These are phyloP conservation scores for Chrysopa pallens DNA, from an alignment of 1,140 invertebrate genomes.

Conservation along the genomic window DNA sequence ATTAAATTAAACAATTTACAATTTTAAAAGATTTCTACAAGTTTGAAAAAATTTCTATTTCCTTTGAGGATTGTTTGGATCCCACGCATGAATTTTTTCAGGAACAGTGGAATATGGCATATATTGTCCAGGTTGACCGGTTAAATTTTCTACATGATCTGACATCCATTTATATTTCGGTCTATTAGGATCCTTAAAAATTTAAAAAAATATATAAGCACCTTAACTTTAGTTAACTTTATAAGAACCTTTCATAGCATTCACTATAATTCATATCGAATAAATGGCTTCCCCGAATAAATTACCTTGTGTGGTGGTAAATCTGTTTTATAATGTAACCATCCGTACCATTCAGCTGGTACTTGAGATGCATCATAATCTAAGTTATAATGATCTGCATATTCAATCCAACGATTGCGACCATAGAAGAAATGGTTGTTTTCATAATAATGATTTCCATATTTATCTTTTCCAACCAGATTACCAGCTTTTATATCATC, in stretches of 20 bases:
- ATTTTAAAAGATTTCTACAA: too few species aligned
- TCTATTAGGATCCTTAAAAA: constrained; percentile 40
- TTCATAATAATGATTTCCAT: constrained; percentile 93
- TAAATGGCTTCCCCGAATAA: not conserved
- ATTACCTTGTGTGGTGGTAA: constrained; percentile 34
- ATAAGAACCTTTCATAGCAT: constrained; percentile 10
- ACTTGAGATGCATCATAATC: constrained; percentile 92
- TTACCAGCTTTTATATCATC: constrained; percentile 76
- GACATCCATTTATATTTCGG: constrained; percentile 75
- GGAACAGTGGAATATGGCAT: constrained; percentile 76
- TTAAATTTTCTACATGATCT: constrained; percentile 65
- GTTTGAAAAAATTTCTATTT: too few species aligned
- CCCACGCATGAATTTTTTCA: constrained; percentile 74
- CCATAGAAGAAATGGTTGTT: constrained; percentile 79
- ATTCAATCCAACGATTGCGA: constrained; percentile 89
- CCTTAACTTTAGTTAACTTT: constrained; percentile 1
- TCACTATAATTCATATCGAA: not conserved
- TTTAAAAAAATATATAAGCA: not conserved
- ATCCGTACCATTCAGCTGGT: constrained; percentile 78
- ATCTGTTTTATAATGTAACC: constrained; percentile 74
- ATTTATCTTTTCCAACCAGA: constrained; percentile 84
- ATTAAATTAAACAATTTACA: too few species aligned
- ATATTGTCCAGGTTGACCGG: constrained; percentile 63
- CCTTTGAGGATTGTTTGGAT: constrained; percentile 27
- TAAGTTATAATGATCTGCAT: constrained; percentile 34